phyloP scores from a whole-genome alignment of 2,113 vertebrate species.

The Eudyptes chrysolophus region DNA sequence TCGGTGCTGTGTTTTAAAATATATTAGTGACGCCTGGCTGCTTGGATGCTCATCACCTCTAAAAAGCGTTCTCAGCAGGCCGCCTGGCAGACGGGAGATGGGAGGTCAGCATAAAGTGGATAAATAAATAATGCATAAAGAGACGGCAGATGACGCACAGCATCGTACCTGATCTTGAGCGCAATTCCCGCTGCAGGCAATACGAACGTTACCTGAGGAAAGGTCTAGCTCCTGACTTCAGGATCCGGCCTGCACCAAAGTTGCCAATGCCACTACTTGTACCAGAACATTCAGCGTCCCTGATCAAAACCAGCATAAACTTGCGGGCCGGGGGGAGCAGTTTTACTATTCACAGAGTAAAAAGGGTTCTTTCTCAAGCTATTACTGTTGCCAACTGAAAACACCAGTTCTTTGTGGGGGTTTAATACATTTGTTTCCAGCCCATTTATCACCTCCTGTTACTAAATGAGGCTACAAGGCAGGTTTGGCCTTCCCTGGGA shows the following conservation, averaged over 20 bases:
- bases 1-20: neutral
- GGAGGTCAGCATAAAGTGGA: neutral
- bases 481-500: neutral
- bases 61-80: accelerated
- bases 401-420: neutral
- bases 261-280: neutral
- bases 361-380: neutral
- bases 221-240: neutral
- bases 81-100: neutral
- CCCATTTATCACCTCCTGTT: neutral
- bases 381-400: neutral
- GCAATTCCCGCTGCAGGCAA: accelerated
- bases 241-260: neutral
- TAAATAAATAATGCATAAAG: neutral
- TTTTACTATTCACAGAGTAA: neutral
- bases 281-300: too few species aligned
- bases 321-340: neutral
- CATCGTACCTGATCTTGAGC: accelerated
- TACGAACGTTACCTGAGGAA: accelerated
- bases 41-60: accelerated
- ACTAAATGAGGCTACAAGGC: neutral
- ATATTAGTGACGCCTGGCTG: accelerated
- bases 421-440: neutral
- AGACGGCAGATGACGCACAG: accelerated
- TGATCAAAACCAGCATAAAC: neutral